Evolutionary conservation across 2,797 vertebrate genomes (phyloP), one percentile per base, ranked within the genome.

Genomic region (Pelodytes ibericus): DNA sequence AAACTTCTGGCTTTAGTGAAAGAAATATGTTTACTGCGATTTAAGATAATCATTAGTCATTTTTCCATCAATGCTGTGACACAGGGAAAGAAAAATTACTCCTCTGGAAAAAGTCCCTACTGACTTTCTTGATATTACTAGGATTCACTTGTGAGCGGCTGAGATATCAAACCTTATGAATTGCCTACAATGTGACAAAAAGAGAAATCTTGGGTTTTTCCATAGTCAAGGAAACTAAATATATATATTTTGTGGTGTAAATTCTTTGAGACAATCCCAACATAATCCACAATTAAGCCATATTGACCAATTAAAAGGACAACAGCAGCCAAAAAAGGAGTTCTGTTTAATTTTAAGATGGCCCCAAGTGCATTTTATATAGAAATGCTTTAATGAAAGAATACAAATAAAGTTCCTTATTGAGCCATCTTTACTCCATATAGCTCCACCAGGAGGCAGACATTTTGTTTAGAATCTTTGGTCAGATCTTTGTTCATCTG

Each of bases 71-170:
- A 86, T 76, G 78, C 77, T 80, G 84, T 88, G 82, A 72, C 81
- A 71, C 69, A 83, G 80, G 87, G 77, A 87, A 80, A 85, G 76
- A 79, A 79, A 79, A 87, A 88, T 88, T 87, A 80, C 82, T n/a
- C n/a, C 49, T 84, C 29, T 80, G 80, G 83, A 85, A 81, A 79
- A 82, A 76, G 79, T 89, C 86, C 86, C 87, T 74, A 63, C 77
- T 75, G 85, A 79, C 63, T 86, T 89, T 81, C 82, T 80, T 88
- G 88, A 91, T 88, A 84, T 83, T 82, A 84, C 84, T 81, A 83
- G 83, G 74, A 86, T 92, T 89, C 88, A 87, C 87, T 90, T 82
- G 60, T 83, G 82, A 80, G 86, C 86, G 87, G 86, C 83, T 74
- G 61, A 83, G 78, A 82, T 88, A 91, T 88, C 86, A 88, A 83